Percentiles rank a stretch among this genome's conserved stretches.
These are phyloP conservation scores for Brachionus angularis DNA, from an alignment of 1,140 invertebrate species.

Conservation along the genomic window DNA sequence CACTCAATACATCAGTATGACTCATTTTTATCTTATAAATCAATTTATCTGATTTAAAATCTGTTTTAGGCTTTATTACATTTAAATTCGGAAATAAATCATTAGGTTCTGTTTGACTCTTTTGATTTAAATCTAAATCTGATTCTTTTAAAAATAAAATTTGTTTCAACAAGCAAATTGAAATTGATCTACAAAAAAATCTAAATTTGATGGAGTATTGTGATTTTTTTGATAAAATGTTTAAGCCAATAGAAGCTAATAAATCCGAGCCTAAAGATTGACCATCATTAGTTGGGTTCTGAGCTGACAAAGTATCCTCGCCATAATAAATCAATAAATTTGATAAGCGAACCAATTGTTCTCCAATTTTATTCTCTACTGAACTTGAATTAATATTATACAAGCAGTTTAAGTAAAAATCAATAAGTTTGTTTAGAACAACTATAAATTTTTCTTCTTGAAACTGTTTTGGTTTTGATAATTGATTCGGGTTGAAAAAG, in stretches of 20 bases:
- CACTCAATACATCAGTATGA: too few species aligned
- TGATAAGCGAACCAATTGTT: background rate
- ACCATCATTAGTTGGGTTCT: constrained; percentile 27
- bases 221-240: constrained; percentile 36
- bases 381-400: background rate
- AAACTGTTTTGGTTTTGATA: background rate
- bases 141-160: constrained; percentile 24
- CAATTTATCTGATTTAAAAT: too few species aligned
- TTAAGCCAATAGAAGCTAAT: constrained; percentile 26
- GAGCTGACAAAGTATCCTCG: constrained; percentile 8
- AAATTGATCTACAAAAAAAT: constrained; percentile 33
- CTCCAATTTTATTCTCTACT: constrained; percentile 7
- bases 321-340: constrained; percentile 36
- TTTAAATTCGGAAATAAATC: background rate
- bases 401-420: background rate
- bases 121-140: too few species aligned
- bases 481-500: background rate
- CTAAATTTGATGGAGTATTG: constrained; percentile 27
- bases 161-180: constrained; percentile 35
- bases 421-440: constrained; percentile 18
- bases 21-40: too few species aligned
- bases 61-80: too few species aligned
- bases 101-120: background rate
- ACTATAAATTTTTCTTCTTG: constrained; percentile 38
- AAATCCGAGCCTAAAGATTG: constrained; percentile 25